Evolutionary conservation across 64 coral and sea anemone genomes (phyloP).

Genomic region (Dendrophyllia cribrosa): DNA sequence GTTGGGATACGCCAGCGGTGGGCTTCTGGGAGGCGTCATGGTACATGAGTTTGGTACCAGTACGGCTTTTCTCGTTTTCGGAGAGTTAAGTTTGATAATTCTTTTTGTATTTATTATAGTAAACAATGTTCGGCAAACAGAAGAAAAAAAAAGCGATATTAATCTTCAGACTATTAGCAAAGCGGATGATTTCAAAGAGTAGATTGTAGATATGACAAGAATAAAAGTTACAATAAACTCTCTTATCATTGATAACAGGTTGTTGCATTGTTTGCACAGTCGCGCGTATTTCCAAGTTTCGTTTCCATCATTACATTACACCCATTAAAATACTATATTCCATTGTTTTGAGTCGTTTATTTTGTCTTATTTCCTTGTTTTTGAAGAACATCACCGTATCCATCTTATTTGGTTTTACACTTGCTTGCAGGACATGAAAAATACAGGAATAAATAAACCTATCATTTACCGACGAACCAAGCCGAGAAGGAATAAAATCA

Average conservation of each 20-base stretch:
- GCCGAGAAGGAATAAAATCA: too few relatives aligned
- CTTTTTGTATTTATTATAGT: conserved; percentile 93
- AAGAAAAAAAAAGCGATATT: conserved; percentile 2
- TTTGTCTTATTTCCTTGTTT: too few relatives aligned
- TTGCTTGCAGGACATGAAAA: too few relatives aligned
- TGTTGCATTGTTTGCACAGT: neutral
- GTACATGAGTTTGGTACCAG: conserved; percentile 95
- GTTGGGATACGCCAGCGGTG: conserved; percentile 90
- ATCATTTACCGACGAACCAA: too few relatives aligned
- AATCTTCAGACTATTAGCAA: conserved; percentile 4
- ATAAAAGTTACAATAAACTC: neutral
- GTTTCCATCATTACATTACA: neutral
- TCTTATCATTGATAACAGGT: neutral
- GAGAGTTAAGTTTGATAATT: conserved; percentile 93
- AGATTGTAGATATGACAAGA: neutral
- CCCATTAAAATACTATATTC: too few relatives aligned
- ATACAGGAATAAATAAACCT: too few relatives aligned
- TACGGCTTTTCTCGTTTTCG: conserved; percentile 94
- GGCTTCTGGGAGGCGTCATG: conserved; percentile 88
- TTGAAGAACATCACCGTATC: too few relatives aligned
- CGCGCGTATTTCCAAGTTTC: neutral
- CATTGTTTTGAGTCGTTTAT: too few relatives aligned
- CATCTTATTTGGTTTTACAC: too few relatives aligned
- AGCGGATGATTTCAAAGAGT: conserved; percentile 38
- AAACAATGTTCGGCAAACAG: conserved; percentile 78